Conservation (phyloP, 2,797 vertebrate species). For the Prionace glauca region DNA sequence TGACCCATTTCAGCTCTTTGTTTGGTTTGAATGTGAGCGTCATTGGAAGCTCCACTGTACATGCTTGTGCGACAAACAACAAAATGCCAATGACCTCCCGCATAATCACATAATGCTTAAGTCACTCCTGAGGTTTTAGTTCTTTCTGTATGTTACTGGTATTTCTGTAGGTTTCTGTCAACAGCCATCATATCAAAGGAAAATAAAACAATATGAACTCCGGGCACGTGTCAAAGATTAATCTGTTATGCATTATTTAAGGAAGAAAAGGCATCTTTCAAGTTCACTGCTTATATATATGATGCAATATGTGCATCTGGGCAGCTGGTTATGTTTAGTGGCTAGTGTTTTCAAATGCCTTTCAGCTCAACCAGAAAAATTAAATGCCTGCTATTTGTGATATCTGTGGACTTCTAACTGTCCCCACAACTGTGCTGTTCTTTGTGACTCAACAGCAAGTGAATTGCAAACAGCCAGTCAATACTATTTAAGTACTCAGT, state of each 20-base stretch:
- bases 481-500: slow-evolving; percentile 5
- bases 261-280: slow-evolving; percentile 6
- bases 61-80: neutral
- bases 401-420: neutral
- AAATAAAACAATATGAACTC: neutral
- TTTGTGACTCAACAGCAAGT: neutral
- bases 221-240: neutral
- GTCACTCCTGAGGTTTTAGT: neutral
- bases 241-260: neutral
- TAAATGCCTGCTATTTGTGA: neutral
- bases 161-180: neutral
- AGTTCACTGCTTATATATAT: neutral
- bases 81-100: neutral
- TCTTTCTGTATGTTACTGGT: neutral
- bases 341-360: neutral
- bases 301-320: neutral
- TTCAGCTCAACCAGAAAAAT: neutral
- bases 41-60: neutral
- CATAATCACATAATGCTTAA: neutral
- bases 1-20: slow-evolving; percentile 3
- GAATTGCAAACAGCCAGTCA: neutral
- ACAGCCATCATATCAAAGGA: neutral
- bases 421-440: neutral
- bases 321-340: neutral
- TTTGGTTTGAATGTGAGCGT: neutral